Conservation (phyloP, 2,797 vertebrate genomes). For the Poliocrania exsul region DNA sequence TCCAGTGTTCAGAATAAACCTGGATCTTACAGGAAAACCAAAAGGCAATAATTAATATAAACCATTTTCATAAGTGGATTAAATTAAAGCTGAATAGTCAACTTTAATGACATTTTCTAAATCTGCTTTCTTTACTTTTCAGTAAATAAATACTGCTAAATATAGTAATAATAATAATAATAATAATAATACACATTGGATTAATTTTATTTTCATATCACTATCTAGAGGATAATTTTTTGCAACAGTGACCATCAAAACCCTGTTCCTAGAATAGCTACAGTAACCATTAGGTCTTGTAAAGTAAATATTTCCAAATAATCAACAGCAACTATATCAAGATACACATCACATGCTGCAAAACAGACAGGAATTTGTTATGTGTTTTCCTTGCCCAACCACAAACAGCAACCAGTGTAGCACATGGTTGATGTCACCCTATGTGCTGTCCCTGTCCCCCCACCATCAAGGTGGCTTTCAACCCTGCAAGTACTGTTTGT, state of each 20-base stretch:
- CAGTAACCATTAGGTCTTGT: neutral
- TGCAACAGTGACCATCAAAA: neutral
- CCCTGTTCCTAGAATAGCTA: neutral
- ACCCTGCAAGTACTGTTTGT: neutral
- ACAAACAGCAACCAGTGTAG: neutral
- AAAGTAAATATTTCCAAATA: slow-evolving; percentile 1
- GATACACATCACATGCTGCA: neutral
- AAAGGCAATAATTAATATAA: neutral
- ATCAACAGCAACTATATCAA: neutral
- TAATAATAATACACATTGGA: neutral
- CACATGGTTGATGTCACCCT: neutral
- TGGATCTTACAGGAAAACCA: neutral
- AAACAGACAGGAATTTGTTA: slow-evolving; percentile 21
- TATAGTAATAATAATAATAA: neutral
- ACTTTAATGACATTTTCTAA: neutral
- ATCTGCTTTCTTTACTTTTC: neutral
- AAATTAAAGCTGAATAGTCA: neutral
- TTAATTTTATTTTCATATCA: neutral
- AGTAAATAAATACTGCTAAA: neutral
- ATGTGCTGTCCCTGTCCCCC: neutral
- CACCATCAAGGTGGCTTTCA: slow-evolving; percentile 33
- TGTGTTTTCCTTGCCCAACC: neutral
- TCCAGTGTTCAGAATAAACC: neutral
- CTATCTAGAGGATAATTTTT: neutral
- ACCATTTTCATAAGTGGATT: neutral